Conservation (phyloP, 2,797 vertebrate genomes). For the Notolabrus celidotus region DNA sequence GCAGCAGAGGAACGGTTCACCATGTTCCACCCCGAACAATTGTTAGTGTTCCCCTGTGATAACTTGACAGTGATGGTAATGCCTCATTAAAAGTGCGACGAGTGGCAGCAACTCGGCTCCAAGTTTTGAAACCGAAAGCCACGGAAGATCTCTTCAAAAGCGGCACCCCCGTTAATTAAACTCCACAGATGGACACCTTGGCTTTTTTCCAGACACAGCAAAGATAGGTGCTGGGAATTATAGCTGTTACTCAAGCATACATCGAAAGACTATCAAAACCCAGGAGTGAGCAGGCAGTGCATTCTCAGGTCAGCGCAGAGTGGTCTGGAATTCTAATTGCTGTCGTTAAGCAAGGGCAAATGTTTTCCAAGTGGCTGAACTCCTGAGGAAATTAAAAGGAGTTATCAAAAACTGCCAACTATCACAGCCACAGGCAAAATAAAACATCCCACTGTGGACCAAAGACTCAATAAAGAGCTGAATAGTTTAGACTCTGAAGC, state of each 20-base stretch:
- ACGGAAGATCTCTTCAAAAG: conserved; percentile 54
- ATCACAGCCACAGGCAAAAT: conserved; percentile 46
- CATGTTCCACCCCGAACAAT: conserved; percentile 60
- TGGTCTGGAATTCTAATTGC: conserved; percentile 48
- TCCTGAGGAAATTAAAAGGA: conserved; percentile 41
- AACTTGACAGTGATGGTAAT: conserved; percentile 70
- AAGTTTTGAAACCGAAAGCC: conserved; percentile 59
- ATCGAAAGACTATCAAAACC: conserved; percentile 32
- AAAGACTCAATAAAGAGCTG: conserved; percentile 11
- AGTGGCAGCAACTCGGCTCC: conserved; percentile 42
- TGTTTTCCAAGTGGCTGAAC: conserved; percentile 53
- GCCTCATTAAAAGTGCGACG: conserved; percentile 74
- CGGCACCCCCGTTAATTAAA: conserved; percentile 65
- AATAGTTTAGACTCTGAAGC: background rate
- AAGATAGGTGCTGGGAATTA: conserved; percentile 31
- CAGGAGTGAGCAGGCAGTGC: conserved; percentile 18
- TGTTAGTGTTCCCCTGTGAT: conserved; percentile 54
- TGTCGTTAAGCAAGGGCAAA: conserved; percentile 25
- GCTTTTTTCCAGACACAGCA: conserved; percentile 46
- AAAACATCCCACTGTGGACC: conserved; percentile 2
- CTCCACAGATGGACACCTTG: conserved; percentile 64
- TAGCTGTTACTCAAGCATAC: conserved; percentile 24
- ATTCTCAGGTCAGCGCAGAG: conserved; percentile 20
- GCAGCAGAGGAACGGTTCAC: conserved; percentile 56
- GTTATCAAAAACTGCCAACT: conserved; percentile 43